Evolutionary conservation across 2,113 vertebrate species (phyloP).

Genomic region (Lasiurus cinereus): DNA sequence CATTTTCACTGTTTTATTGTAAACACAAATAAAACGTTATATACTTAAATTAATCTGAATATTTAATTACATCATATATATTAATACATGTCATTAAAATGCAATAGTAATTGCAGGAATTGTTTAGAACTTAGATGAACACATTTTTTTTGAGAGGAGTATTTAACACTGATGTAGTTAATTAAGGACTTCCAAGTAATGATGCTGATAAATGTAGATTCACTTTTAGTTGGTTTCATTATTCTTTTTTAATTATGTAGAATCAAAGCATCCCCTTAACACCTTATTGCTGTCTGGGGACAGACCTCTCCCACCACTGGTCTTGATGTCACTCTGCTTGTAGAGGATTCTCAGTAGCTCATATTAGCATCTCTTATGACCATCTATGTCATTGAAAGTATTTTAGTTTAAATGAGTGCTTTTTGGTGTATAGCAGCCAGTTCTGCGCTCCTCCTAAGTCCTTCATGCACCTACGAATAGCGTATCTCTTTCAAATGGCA

Average conservation of each 20-base stretch:
- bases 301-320: background rate
- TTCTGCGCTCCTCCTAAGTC: background rate
- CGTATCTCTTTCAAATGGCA: slow-evolving; percentile 54
- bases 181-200: slow-evolving; percentile 17
- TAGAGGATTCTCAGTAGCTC: background rate
- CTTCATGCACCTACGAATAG: background rate
- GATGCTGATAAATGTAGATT: background rate
- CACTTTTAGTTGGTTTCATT: background rate
- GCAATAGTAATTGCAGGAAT: background rate
- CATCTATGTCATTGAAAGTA: background rate
- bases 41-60: background rate
- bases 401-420: background rate
- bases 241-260: background rate
- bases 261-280: background rate
- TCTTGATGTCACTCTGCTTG: background rate
- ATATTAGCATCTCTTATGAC: background rate
- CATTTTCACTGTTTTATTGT: background rate
- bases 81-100: background rate
- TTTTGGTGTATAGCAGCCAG: background rate
- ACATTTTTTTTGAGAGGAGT: background rate
- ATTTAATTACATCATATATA: background rate
- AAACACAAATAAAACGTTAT: background rate
- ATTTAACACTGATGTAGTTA: background rate
- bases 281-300: background rate
- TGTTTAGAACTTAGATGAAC: slow-evolving; percentile 22